Evolutionary conservation across 2,888 invertebrate species (phyloP), one percentile per base, ranked within the genome.

Genomic region (Pseudolycoriella hygida): DNA sequence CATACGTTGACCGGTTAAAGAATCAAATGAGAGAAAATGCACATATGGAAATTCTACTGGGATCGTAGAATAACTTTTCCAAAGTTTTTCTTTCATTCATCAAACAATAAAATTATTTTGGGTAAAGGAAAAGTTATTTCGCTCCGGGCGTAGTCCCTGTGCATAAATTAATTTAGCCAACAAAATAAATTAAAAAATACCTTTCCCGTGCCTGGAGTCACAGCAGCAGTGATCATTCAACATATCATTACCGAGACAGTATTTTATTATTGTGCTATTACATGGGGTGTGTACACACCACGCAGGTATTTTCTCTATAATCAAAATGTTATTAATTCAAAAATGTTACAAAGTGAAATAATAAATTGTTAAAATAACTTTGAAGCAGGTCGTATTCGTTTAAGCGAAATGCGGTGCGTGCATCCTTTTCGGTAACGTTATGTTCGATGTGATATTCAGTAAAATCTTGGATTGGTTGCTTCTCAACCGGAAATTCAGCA

Each of bases 181-280:
- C n/a, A n/a, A n/a, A n/a, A n/a, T n/a, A n/a, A n/a, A n/a, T n/a
- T n/a, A n/a, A n/a, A n/a, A 56, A 58, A 60, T 53, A 65, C 64
- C 64, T 48, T 60, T 59, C 15, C 54, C 52, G 48, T 65, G 64
- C 19, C 61, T 59, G 51, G 60, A 54, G 49, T 65, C 66, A 50
- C 64, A 65, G 58, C 60, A 63, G 49, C 64, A 65, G 51, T 65
- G 64, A 55, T 65, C 64, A 44, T 64, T 62, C 15, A 66, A 54
- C 47, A 65, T 61, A 50, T 62, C 57, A 17, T 55, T 49, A 40
- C 62, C 58, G 14, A 58, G 50, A 48, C 64, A 65, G 50, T 65
- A 65, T 49, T 57, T 58, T 50, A 56, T 52, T 17, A 58, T 55
- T 31, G 55, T 54, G 17, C 54, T 39, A 12, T 55, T 54, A 48